phyloP scores from a whole-genome alignment of 2,888 invertebrate genomes.

The Teinopalpus imperialis region DNA sequence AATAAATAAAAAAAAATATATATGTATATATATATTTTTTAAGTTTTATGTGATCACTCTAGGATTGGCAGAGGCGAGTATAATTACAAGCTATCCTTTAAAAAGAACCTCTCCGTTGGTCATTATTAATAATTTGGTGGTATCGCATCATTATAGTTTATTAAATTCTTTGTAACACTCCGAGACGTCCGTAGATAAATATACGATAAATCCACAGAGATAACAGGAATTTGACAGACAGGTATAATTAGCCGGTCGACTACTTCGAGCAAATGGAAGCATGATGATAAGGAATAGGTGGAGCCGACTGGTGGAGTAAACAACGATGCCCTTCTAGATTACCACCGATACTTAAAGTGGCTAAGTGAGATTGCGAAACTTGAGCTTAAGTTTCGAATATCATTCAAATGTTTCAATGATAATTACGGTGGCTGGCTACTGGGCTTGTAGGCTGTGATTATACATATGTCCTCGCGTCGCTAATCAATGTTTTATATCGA shows the following conservation, averaged over 20 bases:
- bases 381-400: conserved; percentile 26
- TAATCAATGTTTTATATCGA: conserved; percentile 9
- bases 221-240: conserved; percentile 58
- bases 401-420: conserved; percentile 21
- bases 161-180: not conserved
- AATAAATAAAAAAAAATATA: too few species aligned
- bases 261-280: conserved; percentile 29
- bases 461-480: conserved; percentile 8
- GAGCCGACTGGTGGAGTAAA: conserved; percentile 45
- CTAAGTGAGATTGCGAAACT: conserved; percentile 56
- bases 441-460: conserved; percentile 5
- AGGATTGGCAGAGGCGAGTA: too few species aligned
- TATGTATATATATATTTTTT: too few species aligned
- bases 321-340: conserved; percentile 68
- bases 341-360: conserved; percentile 46
- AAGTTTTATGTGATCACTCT: too few species aligned
- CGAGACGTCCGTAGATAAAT: not conserved
- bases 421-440: conserved; percentile 14
- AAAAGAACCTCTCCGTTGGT: too few species aligned
- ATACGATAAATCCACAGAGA: conserved; percentile 26
- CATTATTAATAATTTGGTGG: too few species aligned
- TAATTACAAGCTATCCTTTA: too few species aligned
- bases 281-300: conserved; percentile 30
- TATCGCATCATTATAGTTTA: too few species aligned
- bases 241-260: conserved; percentile 67